Conservation (phyloP, 2,113 vertebrate species). For the Megalops atlanticus region DNA sequence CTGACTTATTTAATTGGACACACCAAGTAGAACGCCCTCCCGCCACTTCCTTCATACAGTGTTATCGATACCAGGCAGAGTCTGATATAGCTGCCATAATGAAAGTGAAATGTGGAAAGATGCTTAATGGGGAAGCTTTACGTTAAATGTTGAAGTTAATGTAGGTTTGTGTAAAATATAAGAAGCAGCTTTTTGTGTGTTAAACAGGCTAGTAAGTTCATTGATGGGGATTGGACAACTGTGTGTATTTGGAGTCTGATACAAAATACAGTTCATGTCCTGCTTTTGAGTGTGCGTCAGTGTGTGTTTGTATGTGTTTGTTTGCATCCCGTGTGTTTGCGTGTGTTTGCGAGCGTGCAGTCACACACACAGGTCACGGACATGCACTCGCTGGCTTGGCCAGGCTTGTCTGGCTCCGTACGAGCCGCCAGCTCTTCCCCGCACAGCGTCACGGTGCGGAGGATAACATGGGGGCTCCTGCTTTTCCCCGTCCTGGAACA, state of each 20-base stretch:
- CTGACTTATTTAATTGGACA: background rate
- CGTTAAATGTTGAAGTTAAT: background rate
- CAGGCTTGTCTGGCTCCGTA: background rate
- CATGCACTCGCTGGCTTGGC: background rate
- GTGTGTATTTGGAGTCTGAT: background rate
- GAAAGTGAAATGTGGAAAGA: background rate
- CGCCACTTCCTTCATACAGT: no score
- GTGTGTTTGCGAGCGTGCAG: no score
- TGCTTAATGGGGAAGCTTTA: background rate
- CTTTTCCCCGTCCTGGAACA: no score
- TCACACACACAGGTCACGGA: background rate
- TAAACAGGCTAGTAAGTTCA: background rate
- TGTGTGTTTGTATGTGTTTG: background rate
- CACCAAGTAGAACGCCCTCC: background rate
- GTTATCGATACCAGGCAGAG: background rate
- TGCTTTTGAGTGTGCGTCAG: background rate
- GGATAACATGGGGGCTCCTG: no score
- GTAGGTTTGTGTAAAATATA: background rate
- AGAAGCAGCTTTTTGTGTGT: background rate
- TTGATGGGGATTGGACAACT: background rate
- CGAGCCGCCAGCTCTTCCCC: background rate
- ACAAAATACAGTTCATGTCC: no score
- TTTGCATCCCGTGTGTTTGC: background rate
- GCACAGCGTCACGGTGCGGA: no score
- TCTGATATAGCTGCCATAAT: no score